These are phyloP conservation scores for Patella ulyssiponensis DNA, from an alignment of 2,888 invertebrate species.

Conservation along the genomic window DNA sequence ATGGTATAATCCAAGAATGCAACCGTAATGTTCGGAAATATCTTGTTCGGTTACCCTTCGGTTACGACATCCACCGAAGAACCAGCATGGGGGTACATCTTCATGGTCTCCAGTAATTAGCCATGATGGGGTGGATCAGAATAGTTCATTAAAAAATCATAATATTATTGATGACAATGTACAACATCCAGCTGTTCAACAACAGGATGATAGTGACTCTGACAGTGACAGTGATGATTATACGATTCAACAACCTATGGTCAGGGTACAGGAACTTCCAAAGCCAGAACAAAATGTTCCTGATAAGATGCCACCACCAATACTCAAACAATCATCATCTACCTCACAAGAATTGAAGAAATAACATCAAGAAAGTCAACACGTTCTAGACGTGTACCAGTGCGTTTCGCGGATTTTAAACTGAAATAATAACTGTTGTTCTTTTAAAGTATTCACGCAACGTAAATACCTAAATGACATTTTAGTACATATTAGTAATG, in stretches of 20 bases:
- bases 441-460: too few relatives aligned
- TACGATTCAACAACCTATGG: not conserved
- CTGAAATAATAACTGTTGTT: not conserved
- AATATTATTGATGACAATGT: not conserved
- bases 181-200: not conserved
- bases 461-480: too few relatives aligned
- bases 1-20: too few relatives aligned
- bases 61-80: not conserved
- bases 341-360: too few relatives aligned
- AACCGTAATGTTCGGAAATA: too few relatives aligned
- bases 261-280: not conserved
- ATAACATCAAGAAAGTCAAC: not conserved
- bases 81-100: not conserved
- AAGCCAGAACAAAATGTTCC: too few relatives aligned
- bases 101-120: not conserved
- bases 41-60: too few relatives aligned
- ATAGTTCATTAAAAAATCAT: not conserved
- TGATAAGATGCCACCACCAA: too few relatives aligned
- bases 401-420: not conserved
- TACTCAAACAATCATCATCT: too few relatives aligned
- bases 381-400: not conserved
- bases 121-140: not conserved
- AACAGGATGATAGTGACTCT: not conserved
- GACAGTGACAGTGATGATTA: not conserved
- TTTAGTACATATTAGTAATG: too few relatives aligned